Base-by-base conservation (phyloP, 2,113 vertebrate genomes). In the Cervus canadensis region DNA sequence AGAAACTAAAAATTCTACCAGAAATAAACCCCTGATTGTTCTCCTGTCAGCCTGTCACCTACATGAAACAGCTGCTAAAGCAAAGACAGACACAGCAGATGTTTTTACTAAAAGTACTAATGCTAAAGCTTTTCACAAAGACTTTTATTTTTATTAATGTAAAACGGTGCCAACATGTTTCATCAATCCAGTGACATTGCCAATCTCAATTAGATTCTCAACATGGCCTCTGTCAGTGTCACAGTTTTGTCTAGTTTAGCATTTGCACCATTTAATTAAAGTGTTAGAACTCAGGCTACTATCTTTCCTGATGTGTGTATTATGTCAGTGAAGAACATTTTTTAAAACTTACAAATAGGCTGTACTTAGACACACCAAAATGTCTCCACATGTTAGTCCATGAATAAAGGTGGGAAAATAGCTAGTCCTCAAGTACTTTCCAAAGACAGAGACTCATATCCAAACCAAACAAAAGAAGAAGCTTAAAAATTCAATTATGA, bases 1-100 rank as follows among this genome's bases (percentile, higher is more conserved):
- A 94, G 83, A 97, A 98, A 97, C 94, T 97, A 89, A 98, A 96
- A 97, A 97, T 95, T 91, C 93, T 93, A 93, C 94, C 86, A 97
- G 96, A 98, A 98, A 97, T 96, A 98, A 98, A 93, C 78, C 89
- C 92, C 43, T 92, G 96, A 98, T 98, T 98, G 95, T 97, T 97
- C 96, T 97, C 88, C 91, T 98, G 97, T 97, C 97, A 97, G 90
- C 50, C 71, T 97, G 95, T 98, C 98, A 98, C 96, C 98, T 97
- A 94, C 96, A 76, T 94, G 48, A 98, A 98, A 97, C 82, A 96
- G 82, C 94, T 95, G 88, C 93, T 98, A 82, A 93, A 87, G 91
- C 81, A 93, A 87, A 98, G 97, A 91, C 97, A 96, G 92, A 79
- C 56, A 54, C 25, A 91, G 82, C 79, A 96, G 95, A 91, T 96